Base-by-base conservation (phyloP, 2,888 invertebrate genomes). In the Athalia rosae region DNA sequence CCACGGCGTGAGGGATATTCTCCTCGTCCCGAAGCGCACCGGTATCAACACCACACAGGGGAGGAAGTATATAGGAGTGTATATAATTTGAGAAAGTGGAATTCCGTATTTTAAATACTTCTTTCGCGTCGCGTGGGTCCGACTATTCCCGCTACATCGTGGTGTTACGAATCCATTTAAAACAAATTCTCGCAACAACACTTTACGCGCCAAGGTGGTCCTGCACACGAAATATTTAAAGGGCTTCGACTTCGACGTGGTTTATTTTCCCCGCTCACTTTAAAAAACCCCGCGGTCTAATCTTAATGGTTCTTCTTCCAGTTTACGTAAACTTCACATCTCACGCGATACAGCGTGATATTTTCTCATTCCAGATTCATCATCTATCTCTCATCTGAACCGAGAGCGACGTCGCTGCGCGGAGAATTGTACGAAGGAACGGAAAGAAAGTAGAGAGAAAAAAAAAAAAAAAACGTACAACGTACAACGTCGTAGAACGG, bases 1-100 rank as follows among this genome's bases (percentile, higher is more conserved):
- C 15, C 77, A 63, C 61, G 62, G 77, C 77, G 63, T 77, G 77
- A 77, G 77, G 77, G 77, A 77, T 69, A n/a, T n/a, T n/a, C n/a
- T n/a, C n/a, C n/a, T 47, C 64, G 56, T 71, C 71, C 71, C 28
- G 56, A 48, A 8, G 9, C n/a, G 45, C 11, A 48, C 48, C 61
- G 61, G n/a, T 28, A 28, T n/a, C n/a, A n/a, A n/a, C n/a, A n/a
- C n/a, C n/a, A n/a, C 28, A 28, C 28, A 28, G 28, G 28, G 28
- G 28, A 28, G 28, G 28, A 28, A 28, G 28, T 28, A 45, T 48
- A 9, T n/a, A n/a, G n/a, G n/a, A 11, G 74, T 11, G 28, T 8
- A 3, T 43, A 28, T 11, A 11, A 8, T 53, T n/a, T 6, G 13
- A n/a, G 28, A 50, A 62, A 73, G 58, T 77, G 74, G 74, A 61